Evolutionary conservation across 2,113 vertebrate genomes (phyloP).

Genomic region (Ciconia maguari): DNA sequence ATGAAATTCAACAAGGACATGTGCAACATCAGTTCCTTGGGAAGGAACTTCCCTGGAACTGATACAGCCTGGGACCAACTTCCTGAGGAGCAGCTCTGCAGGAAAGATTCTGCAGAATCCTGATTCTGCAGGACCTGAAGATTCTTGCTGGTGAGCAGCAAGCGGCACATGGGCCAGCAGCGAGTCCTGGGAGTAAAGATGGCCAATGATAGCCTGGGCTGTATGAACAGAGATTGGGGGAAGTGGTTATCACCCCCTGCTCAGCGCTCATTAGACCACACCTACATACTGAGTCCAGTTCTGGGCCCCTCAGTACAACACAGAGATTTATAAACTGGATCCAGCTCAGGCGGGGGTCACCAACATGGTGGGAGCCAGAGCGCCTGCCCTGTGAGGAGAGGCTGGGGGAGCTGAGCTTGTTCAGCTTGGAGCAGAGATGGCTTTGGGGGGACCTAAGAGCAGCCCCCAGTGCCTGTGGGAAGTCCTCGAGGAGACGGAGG

Average conservation of each 20-base stretch:
- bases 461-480: neutral
- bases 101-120: neutral
- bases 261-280: neutral
- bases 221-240: neutral
- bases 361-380: neutral
- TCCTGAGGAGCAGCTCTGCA: neutral
- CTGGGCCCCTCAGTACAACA: neutral
- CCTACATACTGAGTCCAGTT: neutral
- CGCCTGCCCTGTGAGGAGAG: neutral
- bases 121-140: neutral
- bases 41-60: neutral
- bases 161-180: neutral
- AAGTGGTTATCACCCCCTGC: neutral
- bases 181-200: neutral
- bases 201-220: neutral
- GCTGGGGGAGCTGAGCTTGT: neutral
- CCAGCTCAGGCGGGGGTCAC: neutral
- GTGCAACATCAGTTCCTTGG: neutral
- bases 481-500: neutral
- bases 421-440: neutral
- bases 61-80: neutral
- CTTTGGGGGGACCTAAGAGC: neutral
- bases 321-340: neutral
- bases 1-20: neutral
- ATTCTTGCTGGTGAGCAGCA: neutral